Evolutionary conservation across 2,113 vertebrate species (phyloP).

Genomic region (Trematocara variabile): DNA sequence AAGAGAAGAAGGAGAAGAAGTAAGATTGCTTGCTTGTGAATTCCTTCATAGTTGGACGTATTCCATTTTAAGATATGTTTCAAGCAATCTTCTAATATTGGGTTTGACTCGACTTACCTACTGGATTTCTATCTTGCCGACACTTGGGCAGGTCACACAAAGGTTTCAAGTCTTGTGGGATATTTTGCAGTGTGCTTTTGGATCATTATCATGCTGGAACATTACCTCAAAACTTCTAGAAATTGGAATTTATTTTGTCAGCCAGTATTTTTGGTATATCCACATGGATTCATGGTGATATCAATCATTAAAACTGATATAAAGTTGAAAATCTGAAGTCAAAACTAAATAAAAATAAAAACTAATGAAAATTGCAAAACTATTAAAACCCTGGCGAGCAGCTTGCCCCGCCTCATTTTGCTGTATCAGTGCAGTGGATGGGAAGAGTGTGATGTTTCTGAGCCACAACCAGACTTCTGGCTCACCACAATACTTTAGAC

Average conservation of each 20-base stretch:
- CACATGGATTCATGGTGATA: background rate
- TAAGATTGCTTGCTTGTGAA: background rate
- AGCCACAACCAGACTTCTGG: background rate
- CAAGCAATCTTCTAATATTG: background rate
- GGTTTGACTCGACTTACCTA: background rate
- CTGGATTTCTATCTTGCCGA: background rate
- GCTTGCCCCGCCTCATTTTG: background rate
- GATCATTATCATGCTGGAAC: background rate
- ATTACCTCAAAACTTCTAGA: background rate
- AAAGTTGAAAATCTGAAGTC: too few species aligned
- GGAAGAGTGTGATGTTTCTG: background rate
- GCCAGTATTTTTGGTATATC: background rate
- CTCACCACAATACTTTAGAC: background rate
- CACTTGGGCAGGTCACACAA: background rate
- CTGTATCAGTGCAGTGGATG: background rate
- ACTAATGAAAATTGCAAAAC: too few species aligned
- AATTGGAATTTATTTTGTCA: background rate
- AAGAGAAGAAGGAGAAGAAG: background rate
- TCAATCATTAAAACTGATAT: too few species aligned
- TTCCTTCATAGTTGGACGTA: background rate
- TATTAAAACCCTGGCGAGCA: background rate
- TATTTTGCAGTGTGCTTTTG: background rate
- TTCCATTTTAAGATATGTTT: background rate
- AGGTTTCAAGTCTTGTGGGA: background rate
- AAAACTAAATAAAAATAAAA: too few species aligned